These are phyloP conservation scores for Limnephilus marmoratus DNA, from an alignment of 2,888 invertebrate species.

Conservation along the genomic window DNA sequence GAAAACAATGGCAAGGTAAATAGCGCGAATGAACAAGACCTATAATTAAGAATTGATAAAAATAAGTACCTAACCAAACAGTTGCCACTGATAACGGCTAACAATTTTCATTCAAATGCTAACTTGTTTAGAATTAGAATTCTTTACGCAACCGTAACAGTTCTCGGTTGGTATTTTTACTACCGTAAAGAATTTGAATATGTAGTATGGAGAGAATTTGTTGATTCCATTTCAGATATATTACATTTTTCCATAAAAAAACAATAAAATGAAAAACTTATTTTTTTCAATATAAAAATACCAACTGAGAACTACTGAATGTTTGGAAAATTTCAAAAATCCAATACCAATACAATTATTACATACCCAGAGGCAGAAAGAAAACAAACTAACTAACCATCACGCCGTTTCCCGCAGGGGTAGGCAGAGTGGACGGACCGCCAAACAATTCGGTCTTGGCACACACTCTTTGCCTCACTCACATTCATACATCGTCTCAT, in stretches of 20 bases:
- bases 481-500: too few species aligned
- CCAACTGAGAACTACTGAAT: too few species aligned
- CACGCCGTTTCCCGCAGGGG: too few species aligned
- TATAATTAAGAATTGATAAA: slow-evolving; percentile 23
- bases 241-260: neutral
- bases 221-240: too few species aligned
- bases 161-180: neutral
- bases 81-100: neutral
- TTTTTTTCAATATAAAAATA: too few species aligned
- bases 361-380: neutral
- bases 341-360: neutral
- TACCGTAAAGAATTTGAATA: neutral
- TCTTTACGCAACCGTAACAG: neutral
- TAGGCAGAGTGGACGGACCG: too few species aligned
- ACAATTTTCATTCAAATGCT: neutral
- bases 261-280: too few species aligned
- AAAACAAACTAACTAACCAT: too few species aligned
- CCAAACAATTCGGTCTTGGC: too few species aligned
- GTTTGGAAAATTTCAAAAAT: neutral
- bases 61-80: slow-evolving; percentile 2
- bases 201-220: neutral
- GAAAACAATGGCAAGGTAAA: neutral
- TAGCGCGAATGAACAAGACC: neutral
- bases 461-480: too few species aligned
- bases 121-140: neutral